Evolutionary conservation across 2,797 vertebrate species (phyloP).

Genomic region (Tarsius wallacei): DNA sequence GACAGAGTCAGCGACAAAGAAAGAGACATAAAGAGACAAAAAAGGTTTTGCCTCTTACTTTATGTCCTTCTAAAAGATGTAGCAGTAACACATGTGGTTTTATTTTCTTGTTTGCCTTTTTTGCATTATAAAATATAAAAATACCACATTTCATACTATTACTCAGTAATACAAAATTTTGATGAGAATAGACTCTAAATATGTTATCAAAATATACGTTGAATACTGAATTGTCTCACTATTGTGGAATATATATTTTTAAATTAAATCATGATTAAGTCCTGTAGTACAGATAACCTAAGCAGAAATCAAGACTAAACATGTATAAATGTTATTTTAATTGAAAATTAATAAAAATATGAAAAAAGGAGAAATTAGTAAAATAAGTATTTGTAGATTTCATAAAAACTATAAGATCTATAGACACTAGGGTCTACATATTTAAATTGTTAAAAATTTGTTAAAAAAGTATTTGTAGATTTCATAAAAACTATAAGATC

Average conservation of each 20-base stretch:
- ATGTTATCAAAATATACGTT: neutral
- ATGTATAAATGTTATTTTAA: neutral
- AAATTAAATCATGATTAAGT: slow-evolving; percentile 21
- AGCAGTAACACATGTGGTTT: neutral
- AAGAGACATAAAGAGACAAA: neutral
- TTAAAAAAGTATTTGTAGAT: no score
- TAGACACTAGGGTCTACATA: neutral
- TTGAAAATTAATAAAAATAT: neutral
- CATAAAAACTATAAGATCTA: neutral
- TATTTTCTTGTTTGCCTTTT: slow-evolving; percentile 9
- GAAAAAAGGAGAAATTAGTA: neutral
- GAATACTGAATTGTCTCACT: neutral
- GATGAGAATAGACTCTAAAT: neutral
- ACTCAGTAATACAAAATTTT: neutral
- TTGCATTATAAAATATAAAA: slow-evolving; percentile 11
- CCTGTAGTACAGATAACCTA: neutral
- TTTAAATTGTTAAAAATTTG: neutral
- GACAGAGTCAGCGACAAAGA: no score
- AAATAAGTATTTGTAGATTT: neutral
- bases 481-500: neutral
- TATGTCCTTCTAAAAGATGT: neutral
- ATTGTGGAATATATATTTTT: neutral
- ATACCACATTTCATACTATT: neutral
- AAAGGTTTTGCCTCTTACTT: neutral
- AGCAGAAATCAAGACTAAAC: neutral